Conservation (phyloP, 2,888 invertebrate genomes). For the Camptogramma bilineatum region DNA sequence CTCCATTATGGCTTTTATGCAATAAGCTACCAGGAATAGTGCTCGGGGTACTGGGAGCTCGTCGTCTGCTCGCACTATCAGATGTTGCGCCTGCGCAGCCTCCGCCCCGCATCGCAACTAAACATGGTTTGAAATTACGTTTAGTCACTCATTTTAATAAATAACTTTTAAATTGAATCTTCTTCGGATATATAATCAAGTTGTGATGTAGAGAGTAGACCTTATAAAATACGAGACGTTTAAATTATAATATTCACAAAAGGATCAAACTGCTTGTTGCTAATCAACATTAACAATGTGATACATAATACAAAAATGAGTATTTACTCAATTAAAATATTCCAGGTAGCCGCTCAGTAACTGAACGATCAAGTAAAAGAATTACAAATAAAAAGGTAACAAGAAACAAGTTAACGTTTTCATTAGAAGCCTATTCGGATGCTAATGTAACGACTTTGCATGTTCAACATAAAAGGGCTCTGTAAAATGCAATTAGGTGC, state of each 20-base stretch:
- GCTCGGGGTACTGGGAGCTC: neutral
- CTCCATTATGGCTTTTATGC: too few relatives aligned
- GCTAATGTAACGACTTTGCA: slow-evolving; percentile 28
- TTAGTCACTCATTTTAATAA: neutral
- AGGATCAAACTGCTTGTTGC: too few relatives aligned
- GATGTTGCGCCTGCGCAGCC: neutral
- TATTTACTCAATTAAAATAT: neutral
- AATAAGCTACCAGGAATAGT: neutral
- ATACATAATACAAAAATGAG: neutral
- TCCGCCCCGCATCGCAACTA: neutral
- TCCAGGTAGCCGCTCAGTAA: neutral
- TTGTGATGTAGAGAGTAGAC: too few relatives aligned
- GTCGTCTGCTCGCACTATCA: neutral
- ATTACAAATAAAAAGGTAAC: slow-evolving; percentile 1
- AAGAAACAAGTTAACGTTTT: slow-evolving; percentile 19
- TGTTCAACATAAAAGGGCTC: slow-evolving; percentile 24
- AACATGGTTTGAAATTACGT: neutral
- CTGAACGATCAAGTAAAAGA: slow-evolving; percentile 3
- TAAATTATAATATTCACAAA: too few relatives aligned
- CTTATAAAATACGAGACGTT: too few relatives aligned
- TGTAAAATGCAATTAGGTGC: slow-evolving; percentile 15
- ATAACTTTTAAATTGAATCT: too few relatives aligned
- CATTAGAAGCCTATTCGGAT: slow-evolving; percentile 29
- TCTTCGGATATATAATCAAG: too few relatives aligned
- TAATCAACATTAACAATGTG: too few relatives aligned